Percentiles rank a stretch among this genome's conserved stretches.
phyloP scores from a whole-genome alignment of 2,797 vertebrate species.

The Sphenopsis melanotis region DNA sequence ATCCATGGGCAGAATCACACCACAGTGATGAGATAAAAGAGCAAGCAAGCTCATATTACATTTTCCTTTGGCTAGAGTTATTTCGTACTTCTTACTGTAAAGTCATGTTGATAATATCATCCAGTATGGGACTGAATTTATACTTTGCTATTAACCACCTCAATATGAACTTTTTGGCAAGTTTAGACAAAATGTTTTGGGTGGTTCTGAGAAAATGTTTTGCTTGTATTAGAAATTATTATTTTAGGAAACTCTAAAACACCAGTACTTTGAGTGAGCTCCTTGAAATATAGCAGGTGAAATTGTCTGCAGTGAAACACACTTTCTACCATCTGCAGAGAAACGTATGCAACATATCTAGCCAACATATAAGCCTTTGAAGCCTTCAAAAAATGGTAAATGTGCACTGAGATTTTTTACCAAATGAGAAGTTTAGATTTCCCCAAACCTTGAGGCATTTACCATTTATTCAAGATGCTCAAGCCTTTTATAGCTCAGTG shows the following conservation, averaged over 20 bases:
- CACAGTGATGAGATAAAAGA: background rate
- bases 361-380: background rate
- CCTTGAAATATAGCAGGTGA: background rate
- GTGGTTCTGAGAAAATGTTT: background rate
- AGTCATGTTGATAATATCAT: background rate
- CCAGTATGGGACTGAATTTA: background rate
- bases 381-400: background rate
- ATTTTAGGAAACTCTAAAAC: background rate
- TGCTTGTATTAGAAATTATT: background rate
- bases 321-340: background rate
- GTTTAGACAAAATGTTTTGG: background rate
- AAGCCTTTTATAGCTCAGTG: background rate
- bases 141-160: background rate
- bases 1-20: background rate
- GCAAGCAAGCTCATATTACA: background rate
- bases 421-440: background rate
- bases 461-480: background rate
- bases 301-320: background rate
- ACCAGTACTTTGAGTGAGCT: background rate
- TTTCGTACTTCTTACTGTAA: background rate
- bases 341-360: background rate
- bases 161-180: background rate
- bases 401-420: background rate
- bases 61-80: background rate
- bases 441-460: background rate